Evolutionary conservation across 2,797 vertebrate species (phyloP).

Genomic region (Lepilemur ruficaudatus): DNA sequence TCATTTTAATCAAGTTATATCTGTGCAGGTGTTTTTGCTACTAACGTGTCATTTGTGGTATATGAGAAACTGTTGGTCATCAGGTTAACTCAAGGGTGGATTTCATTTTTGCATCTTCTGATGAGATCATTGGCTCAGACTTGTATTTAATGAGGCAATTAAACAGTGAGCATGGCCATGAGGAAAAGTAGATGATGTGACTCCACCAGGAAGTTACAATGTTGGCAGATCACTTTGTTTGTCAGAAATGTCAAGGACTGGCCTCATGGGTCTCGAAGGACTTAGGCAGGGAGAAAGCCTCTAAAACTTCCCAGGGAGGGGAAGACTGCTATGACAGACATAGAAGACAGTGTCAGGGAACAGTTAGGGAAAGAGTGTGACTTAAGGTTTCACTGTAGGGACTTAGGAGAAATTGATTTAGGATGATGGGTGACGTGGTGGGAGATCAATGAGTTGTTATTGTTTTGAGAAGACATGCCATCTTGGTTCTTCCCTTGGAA

Average conservation of each 20-base stretch:
- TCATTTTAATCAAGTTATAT: neutral
- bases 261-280: neutral
- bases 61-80: neutral
- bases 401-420: neutral
- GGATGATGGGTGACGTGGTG: neutral
- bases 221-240: neutral
- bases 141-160: constrained; percentile 8
- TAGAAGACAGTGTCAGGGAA: too few relatives aligned
- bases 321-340: neutral
- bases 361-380: neutral
- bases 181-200: neutral
- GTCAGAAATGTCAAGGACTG: neutral
- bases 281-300: neutral
- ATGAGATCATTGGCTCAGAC: neutral
- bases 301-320: neutral
- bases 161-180: neutral
- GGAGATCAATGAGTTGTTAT: neutral
- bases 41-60: neutral
- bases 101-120: neutral
- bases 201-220: neutral
- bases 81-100: neutral
- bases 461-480: neutral
- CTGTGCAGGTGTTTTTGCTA: neutral
- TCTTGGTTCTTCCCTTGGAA: neutral
- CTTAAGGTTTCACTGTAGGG: neutral